These are phyloP conservation scores for Salvelinus namaycush DNA, from an alignment of 2,113 vertebrate genomes.

Conservation along the genomic window DNA sequence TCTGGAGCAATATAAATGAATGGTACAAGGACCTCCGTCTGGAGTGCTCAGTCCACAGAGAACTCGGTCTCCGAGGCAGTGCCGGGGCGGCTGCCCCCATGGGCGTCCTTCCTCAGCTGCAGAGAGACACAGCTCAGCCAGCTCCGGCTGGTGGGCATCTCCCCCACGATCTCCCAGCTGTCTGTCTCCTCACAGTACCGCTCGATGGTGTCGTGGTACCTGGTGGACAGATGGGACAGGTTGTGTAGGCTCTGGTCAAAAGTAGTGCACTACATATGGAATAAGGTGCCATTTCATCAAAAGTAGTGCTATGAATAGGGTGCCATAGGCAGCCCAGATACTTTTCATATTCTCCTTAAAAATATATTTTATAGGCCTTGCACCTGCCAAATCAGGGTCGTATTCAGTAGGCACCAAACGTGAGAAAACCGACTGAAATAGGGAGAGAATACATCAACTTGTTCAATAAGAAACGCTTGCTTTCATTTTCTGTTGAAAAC, in stretches of 20 bases:
- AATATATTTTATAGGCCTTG: too few species aligned
- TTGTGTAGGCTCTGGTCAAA: background rate
- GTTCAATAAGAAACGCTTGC: too few species aligned
- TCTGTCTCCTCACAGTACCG: constrained; percentile 74
- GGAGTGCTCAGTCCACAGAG: constrained; percentile 49
- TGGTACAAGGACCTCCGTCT: background rate
- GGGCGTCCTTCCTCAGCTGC: constrained; percentile 72
- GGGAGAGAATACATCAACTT: too few species aligned
- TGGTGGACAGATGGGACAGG: constrained; percentile 18
- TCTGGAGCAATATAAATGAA: background rate
- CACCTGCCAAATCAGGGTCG: too few species aligned
- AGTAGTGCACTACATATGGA: too few species aligned
- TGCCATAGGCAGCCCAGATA: too few species aligned
- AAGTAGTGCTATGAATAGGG: too few species aligned
- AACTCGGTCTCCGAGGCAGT: constrained; percentile 48
- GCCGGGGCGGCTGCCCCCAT: constrained; percentile 37
- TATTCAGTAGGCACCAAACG: too few species aligned
- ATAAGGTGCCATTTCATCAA: too few species aligned
- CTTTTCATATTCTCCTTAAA: too few species aligned
- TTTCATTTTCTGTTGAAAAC: too few species aligned
- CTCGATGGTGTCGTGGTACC: constrained; percentile 82
- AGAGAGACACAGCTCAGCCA: constrained; percentile 81
- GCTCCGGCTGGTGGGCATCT: constrained; percentile 81
- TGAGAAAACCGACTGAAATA: too few species aligned
- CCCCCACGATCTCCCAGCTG: constrained; percentile 78